Conservation (phyloP, 2,113 vertebrate species). For the Macrotis lagotis region DNA sequence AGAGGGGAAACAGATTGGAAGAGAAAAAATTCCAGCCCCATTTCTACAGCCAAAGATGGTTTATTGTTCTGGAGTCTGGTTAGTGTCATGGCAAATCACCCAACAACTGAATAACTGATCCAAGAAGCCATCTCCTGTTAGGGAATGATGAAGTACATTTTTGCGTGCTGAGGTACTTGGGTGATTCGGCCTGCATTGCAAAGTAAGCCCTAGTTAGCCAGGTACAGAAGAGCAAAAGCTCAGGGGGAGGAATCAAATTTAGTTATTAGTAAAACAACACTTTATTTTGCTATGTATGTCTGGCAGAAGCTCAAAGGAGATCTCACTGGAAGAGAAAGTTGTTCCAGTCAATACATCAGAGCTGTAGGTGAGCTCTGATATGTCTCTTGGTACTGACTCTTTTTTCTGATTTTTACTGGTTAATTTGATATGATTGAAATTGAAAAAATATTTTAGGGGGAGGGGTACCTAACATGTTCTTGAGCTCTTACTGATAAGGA, state of each 20-base stretch:
- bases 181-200: constrained; percentile 53
- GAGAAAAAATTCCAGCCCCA: constrained; percentile 62
- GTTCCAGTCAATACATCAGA: constrained; percentile 70
- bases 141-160: constrained; percentile 77
- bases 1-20: constrained; percentile 49
- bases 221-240: constrained; percentile 68
- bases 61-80: constrained; percentile 74
- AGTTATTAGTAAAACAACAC: constrained; percentile 70
- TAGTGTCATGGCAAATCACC: constrained; percentile 73
- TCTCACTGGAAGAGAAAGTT: constrained; percentile 68
- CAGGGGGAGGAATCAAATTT: constrained; percentile 29
- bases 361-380: constrained; percentile 73
- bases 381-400: constrained; percentile 64
- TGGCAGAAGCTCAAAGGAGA: constrained; percentile 47
- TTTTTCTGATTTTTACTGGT: constrained; percentile 66
- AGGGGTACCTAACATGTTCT: constrained; percentile 53
- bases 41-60: constrained; percentile 59
- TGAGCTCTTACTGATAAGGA: constrained; percentile 71
- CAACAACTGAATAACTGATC: constrained; percentile 70
- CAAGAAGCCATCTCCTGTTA: constrained; percentile 79
- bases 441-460: constrained; percentile 44
- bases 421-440: constrained; percentile 66
- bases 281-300: constrained; percentile 65
- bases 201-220: constrained; percentile 57
- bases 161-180: constrained; percentile 75